These are phyloP conservation scores for Dryobotodes eremita DNA, from an alignment of 2,888 invertebrate species.

Conservation along the genomic window DNA sequence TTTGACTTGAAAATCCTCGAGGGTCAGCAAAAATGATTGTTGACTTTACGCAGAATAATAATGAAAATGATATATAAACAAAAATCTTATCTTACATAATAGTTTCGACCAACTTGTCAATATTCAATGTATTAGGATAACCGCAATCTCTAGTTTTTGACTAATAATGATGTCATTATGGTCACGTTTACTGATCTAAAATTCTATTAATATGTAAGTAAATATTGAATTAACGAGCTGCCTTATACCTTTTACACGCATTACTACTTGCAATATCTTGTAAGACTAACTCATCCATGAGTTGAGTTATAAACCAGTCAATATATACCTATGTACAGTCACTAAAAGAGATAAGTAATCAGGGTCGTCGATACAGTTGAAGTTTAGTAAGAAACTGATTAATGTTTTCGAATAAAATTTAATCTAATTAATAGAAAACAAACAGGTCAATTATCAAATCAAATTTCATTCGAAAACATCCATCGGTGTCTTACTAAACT, in stretches of 20 bases:
- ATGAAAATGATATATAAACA: not conserved
- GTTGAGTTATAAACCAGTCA: not conserved
- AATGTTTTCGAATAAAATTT: too few species aligned
- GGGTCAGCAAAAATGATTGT: not conserved
- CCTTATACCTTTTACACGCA: not conserved
- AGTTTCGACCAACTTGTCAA: not conserved
- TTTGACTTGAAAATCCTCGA: not conserved
- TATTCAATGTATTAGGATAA: conserved; percentile 5
- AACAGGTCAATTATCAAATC: too few species aligned
- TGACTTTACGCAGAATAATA: not conserved
- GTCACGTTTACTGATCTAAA: conserved; percentile 9
- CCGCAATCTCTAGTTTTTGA: not conserved
- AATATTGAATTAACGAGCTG: conserved; percentile 18
- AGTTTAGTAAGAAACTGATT: too few species aligned
- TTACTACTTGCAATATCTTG: conserved; percentile 11
- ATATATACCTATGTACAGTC: not conserved
- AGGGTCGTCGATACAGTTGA: too few species aligned
- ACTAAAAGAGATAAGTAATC: too few species aligned
- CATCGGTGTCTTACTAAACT: too few species aligned
- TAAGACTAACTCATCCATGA: conserved; percentile 6
- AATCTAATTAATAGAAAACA: too few species aligned
- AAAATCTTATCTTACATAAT: not conserved
- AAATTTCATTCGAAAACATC: too few species aligned
- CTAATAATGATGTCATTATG: conserved; percentile 26
- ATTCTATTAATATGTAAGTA: not conserved